Conservation (phyloP, 92 coral and sea anemone species). For the Siderastrea radians region DNA sequence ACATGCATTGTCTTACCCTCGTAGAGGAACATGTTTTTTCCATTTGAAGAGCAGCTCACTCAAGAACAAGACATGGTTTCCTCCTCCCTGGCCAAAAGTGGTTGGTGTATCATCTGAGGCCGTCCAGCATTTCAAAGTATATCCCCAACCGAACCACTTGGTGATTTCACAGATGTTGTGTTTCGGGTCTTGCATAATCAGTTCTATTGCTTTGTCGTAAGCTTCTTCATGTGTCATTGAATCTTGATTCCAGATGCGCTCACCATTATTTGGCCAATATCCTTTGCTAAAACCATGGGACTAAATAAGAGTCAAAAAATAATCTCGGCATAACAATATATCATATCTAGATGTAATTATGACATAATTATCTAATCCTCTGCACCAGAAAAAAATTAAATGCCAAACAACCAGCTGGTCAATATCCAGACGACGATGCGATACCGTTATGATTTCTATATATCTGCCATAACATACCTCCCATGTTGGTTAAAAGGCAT, state of each 20-base stretch:
- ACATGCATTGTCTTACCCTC: too few relatives aligned
- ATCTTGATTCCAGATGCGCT: background rate
- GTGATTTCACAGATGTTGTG: slow-evolving; percentile 37
- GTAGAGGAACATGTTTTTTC: background rate
- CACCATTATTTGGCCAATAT: background rate
- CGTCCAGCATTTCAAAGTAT: background rate
- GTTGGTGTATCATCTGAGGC: background rate
- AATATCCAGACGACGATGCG: too few relatives aligned
- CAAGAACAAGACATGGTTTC: background rate
- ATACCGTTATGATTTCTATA: too few relatives aligned
- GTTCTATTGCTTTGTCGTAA: slow-evolving; percentile 40
- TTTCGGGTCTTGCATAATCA: slow-evolving; percentile 30
- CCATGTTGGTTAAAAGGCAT: too few relatives aligned
- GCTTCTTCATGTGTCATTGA: slow-evolving; percentile 25
- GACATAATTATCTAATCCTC: too few relatives aligned
- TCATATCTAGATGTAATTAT: too few relatives aligned
- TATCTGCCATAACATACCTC: too few relatives aligned
- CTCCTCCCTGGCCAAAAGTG: background rate
- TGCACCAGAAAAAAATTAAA: too few relatives aligned
- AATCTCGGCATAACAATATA: too few relatives aligned
- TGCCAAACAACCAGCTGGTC: too few relatives aligned
- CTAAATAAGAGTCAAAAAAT: too few relatives aligned
- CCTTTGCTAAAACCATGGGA: too few relatives aligned
- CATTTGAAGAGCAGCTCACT: background rate
- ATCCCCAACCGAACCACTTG: background rate